phyloP scores from a whole-genome alignment of 92 coral and sea anemone species.

The Phenganax marumi region DNA sequence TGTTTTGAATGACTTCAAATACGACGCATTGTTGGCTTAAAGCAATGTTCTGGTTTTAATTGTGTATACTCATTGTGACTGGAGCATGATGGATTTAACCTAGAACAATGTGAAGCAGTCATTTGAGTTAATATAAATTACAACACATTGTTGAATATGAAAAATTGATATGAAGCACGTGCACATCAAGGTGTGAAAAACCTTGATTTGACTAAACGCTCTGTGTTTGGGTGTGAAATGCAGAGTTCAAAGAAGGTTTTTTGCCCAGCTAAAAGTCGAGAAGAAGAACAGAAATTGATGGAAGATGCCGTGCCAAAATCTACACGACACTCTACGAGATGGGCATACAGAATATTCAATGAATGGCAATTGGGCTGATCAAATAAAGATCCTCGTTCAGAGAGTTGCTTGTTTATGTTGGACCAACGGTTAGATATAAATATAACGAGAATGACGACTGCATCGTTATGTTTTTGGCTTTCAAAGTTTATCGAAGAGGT shows the following conservation, averaged over 20 bases:
- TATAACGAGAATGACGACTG: conserved; percentile 24
- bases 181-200: too few species aligned
- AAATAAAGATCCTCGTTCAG: conserved; percentile 54
- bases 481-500: conserved; percentile 57
- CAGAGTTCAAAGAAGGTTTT: conserved; percentile 40
- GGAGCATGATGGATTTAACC: too few species aligned
- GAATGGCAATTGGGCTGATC: conserved; percentile 52
- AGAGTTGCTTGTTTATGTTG: conserved; percentile 45
- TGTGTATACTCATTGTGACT: too few species aligned
- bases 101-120: too few species aligned
- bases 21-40: too few species aligned
- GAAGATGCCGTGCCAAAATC: conserved; percentile 59
- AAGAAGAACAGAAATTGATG: conserved; percentile 45
- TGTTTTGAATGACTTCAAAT: too few species aligned
- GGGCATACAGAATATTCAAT: conserved; percentile 56
- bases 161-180: too few species aligned
- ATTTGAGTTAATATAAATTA: too few species aligned
- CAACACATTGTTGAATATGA: too few species aligned
- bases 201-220: neutral
- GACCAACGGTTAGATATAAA: conserved; percentile 42
- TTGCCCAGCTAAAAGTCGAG: conserved; percentile 39
- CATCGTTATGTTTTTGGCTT: conserved; percentile 33
- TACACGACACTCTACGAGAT: conserved; percentile 49
- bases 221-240: conserved; percentile 3
- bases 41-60: too few species aligned